phyloP scores from a whole-genome alignment of 2,888 invertebrate genomes.

The Gibbula magus region DNA sequence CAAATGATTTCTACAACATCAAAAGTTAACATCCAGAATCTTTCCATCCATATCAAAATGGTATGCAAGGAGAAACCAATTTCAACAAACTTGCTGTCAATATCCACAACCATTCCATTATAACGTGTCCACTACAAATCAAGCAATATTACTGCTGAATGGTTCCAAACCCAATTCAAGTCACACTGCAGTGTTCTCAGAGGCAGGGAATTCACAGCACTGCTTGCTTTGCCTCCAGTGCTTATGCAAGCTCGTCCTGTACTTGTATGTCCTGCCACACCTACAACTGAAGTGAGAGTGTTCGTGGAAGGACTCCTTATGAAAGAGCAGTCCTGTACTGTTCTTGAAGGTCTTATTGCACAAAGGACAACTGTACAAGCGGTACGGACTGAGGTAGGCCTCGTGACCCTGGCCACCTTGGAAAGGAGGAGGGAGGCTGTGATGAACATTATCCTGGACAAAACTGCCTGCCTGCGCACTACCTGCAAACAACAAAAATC shows the following conservation, averaged over 20 bases:
- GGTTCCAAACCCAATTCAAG: neutral
- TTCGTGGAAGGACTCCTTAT: slow-evolving; percentile 2
- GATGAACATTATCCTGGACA: neutral
- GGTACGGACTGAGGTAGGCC: neutral
- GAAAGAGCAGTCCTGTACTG: neutral
- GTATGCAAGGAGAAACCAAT: no score
- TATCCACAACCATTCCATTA: no score
- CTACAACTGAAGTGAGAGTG: neutral
- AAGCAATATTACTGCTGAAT: neutral
- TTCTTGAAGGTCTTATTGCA: neutral
- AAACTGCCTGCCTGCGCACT: neutral
- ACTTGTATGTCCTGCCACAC: slow-evolving; percentile 1
- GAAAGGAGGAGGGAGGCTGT: no score
- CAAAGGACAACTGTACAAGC: neutral
- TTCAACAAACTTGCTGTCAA: no score
- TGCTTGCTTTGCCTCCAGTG: neutral
- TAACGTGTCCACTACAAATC: no score
- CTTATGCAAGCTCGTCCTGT: neutral
- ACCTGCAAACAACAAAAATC: slow-evolving; percentile 14
- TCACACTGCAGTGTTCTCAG: neutral
- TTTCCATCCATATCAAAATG: no score
- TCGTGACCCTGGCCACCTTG: neutral
- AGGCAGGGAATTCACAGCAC: neutral
- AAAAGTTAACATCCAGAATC: no score
- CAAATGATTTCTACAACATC: no score